Conservation (phyloP, 2,113 vertebrate genomes). For the Sterna hirundo region DNA sequence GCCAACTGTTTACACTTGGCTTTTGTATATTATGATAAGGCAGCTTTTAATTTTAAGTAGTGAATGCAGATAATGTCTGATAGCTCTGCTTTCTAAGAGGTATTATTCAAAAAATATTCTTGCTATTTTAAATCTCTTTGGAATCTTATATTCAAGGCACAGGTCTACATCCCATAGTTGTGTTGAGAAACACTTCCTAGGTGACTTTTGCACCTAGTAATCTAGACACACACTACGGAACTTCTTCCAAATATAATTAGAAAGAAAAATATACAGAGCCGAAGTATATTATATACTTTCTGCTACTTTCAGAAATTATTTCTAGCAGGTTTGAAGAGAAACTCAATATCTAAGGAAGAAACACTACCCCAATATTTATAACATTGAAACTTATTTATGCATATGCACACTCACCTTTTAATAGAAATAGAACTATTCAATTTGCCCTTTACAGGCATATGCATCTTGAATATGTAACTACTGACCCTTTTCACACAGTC, state of each 20-base stretch:
- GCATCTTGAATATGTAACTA: background rate
- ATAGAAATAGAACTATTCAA: background rate
- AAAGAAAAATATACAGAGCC: background rate
- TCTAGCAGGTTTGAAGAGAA: background rate
- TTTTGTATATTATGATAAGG: background rate
- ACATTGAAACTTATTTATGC: background rate
- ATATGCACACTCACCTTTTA: background rate
- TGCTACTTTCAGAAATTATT: background rate
- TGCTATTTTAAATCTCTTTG: background rate
- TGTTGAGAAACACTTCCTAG: background rate
- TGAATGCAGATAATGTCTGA: background rate
- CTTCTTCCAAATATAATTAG: background rate
- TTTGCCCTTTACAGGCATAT: background rate
- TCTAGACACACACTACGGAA: background rate
- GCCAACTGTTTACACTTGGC: background rate
- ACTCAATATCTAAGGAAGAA: background rate
- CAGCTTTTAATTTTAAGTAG: background rate
- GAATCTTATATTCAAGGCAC: background rate
- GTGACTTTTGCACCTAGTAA: background rate
- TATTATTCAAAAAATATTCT: background rate
- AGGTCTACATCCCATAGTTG: background rate
- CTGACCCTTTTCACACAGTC: background rate
- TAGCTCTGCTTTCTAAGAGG: background rate
- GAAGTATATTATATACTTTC: background rate
- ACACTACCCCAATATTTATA: background rate